Evolutionary conservation across 2,888 invertebrate species (phyloP).

Genomic region (Cremastinae sp.): DNA sequence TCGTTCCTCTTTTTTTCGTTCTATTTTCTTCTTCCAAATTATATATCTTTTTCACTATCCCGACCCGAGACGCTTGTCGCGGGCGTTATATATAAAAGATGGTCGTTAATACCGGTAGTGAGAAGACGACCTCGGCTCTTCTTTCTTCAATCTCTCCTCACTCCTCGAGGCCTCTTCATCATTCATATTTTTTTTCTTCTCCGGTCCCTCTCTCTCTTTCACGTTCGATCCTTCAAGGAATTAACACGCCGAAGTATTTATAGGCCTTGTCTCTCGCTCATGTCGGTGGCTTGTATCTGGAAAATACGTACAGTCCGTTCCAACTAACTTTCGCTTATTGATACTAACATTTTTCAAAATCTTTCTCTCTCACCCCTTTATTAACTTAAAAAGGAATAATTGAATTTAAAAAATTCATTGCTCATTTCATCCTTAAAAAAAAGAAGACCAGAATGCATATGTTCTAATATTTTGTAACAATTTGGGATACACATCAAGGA

Average conservation of each 20-base stretch:
- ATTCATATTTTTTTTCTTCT: slow-evolving; percentile 25
- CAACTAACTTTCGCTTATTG: background rate
- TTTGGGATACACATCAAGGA: too few species aligned
- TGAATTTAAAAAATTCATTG: too few species aligned
- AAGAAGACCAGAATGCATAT: too few species aligned
- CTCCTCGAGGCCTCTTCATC: slow-evolving; percentile 45
- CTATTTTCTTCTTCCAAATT: slow-evolving; percentile 43
- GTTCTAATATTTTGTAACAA: too few species aligned
- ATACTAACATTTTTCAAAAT: background rate
- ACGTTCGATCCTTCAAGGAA: slow-evolving; percentile 71
- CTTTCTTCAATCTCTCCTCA: slow-evolving; percentile 42
- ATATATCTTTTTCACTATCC: slow-evolving; percentile 54
- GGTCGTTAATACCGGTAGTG: slow-evolving; percentile 78
- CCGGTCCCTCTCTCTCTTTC: slow-evolving; percentile 68
- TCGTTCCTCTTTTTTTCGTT: slow-evolving; percentile 48
- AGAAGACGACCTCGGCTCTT: slow-evolving; percentile 58
- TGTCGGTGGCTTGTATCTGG: slow-evolving; percentile 53
- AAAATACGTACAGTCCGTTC: slow-evolving; percentile 34
- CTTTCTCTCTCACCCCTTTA: background rate
- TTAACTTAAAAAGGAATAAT: too few species aligned
- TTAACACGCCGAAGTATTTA: slow-evolving; percentile 77
- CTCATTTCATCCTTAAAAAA: too few species aligned
- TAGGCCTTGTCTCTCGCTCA: slow-evolving; percentile 69
- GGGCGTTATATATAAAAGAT: slow-evolving; percentile 53
- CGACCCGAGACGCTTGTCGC: slow-evolving; percentile 61